Evolutionary conservation across 2,888 invertebrate genomes (phyloP).

Genomic region (Meiosimyza decipiens): DNA sequence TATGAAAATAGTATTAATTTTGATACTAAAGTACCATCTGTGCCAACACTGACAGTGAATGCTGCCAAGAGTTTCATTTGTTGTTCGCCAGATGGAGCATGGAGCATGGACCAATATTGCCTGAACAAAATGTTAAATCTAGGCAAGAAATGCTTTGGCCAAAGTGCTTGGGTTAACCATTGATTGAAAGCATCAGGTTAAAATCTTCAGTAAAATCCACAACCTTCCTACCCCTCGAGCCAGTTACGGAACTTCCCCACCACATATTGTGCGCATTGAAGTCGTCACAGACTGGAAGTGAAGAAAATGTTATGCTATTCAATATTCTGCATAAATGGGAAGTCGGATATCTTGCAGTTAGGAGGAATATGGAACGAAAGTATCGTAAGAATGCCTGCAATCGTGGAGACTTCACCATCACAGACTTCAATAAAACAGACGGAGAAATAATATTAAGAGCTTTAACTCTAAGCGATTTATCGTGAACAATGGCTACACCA

Average conservation of each 20-base stretch:
- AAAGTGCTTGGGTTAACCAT: no score
- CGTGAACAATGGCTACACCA: background rate
- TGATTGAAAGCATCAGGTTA: no score
- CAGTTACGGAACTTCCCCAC: background rate
- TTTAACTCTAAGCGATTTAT: background rate
- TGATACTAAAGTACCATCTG: no score
- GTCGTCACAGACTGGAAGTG: background rate
- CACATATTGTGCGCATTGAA: background rate
- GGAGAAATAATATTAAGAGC: background rate
- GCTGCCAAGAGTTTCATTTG: no score
- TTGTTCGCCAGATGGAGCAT: no score
- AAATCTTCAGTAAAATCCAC: background rate
- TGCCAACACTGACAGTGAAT: no score
- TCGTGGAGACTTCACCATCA: background rate
- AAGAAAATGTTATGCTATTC: background rate
- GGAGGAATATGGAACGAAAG: background rate
- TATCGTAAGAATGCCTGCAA: background rate
- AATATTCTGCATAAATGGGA: background rate
- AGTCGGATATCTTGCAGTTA: background rate
- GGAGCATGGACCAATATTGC: no score
- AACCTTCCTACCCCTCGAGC: constrained; percentile 3
- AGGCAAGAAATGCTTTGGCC: no score
- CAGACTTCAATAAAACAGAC: background rate
- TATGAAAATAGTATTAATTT: no score
- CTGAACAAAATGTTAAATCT: no score